Conservation (phyloP, 2,888 invertebrate genomes). For the Drosophila prostipennis region DNA sequence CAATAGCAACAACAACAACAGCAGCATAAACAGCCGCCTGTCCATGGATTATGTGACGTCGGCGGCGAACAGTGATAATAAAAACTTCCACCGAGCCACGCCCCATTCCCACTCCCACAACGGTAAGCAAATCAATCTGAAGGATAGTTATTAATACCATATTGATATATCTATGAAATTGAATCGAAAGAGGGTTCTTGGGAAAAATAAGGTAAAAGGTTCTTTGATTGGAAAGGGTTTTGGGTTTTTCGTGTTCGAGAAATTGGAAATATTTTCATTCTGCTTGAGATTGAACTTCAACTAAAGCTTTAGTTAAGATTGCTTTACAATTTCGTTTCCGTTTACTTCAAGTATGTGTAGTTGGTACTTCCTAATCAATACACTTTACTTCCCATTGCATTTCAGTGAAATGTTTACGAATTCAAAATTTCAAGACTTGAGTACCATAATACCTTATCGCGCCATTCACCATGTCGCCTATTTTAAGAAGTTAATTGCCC, state of each 20-base stretch:
- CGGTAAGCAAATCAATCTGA: constrained; percentile 63
- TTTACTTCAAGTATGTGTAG: not conserved
- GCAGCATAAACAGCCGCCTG: constrained; percentile 65
- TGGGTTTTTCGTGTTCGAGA: no score
- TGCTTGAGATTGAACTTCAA: not conserved
- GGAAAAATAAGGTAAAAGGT: constrained; percentile 9
- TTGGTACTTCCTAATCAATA: not conserved
- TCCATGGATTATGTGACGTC: constrained; percentile 69
- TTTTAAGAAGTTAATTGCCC: not conserved
- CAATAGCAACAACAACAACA: constrained; percentile 50
- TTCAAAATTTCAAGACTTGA: not conserved
- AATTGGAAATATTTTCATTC: no score
- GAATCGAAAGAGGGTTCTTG: no score
- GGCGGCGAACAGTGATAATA: constrained; percentile 81
- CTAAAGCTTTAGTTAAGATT: not conserved
- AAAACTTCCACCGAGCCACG: constrained; percentile 72
- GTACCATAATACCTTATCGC: not conserved
- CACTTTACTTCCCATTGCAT: not conserved
- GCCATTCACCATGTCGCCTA: not conserved
- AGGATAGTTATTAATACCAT: not conserved
- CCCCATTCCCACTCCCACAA: constrained; percentile 74
- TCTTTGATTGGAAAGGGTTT: constrained; percentile 12
- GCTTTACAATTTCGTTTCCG: not conserved
- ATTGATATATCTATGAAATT: not conserved
- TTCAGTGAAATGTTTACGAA: not conserved